Evolutionary conservation across 2,888 invertebrate genomes (phyloP), one percentile per base, ranked within the genome.

Genomic region (Drosophila buzzatii): DNA sequence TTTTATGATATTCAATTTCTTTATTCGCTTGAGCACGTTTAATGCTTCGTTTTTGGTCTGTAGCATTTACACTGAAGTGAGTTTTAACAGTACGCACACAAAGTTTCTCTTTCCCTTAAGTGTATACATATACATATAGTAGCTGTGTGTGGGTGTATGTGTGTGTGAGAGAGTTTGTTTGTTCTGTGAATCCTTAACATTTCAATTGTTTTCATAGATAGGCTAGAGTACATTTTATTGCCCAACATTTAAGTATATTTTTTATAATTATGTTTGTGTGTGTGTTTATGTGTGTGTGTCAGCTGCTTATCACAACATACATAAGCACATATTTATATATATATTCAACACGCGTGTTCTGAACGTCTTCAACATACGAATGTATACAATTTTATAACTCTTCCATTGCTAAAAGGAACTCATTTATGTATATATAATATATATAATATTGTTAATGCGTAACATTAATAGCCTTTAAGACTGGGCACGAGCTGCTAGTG

Each of bases 401-500:
- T 71, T 81, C 77, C 82, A 78, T 81, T 59, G 82, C 81, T 79
- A 78, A 77, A 77, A 78, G 78, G 78, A 78, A 78, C 78, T 78
- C 77, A 78, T 78, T 60, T 77, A 79, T 79, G 62, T 77, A 63
- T 77, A 62, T 76, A 71, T 76, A 74, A 73, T 74, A 74, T 74
- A 64, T 73, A 41, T 70, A 41, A 57, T 78, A 68, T 68, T 59
- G 57, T 66, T 81, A 73, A 77, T 73, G 72, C 61, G 65, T 81
- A 81, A 78, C 79, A 81, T 77, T 73, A 56, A 90, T 86, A 89
- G 89, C 89, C 85, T 89, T 85, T 60, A 73, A 87, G 86, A 86
- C 82, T 75, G 73, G 66, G 63, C 78, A 72, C 81, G 63, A 70
- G 79, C 72, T 70, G 72, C 69, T 44, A 61, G 33, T 77, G 79